Base-by-base conservation (phyloP, 2,888 invertebrate species). In the Ceramica pisi region DNA sequence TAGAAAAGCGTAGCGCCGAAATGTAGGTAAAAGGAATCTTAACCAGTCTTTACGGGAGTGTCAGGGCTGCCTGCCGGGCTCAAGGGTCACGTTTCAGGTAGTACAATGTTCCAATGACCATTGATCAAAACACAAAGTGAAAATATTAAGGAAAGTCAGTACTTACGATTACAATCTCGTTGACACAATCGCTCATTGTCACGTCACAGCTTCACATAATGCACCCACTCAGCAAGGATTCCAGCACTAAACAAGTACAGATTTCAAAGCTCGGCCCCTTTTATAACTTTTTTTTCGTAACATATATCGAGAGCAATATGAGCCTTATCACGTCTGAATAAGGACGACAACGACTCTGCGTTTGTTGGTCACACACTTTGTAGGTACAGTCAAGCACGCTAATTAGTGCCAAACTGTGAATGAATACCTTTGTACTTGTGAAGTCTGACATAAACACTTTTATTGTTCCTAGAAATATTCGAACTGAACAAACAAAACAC, bases 191-290 rank as follows among this genome's bases (percentile, higher is more conserved):
- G 21, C 26, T 57, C 57, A 51, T 38, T 12, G 8, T 19, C 7
- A 56, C n/a, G 8, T 12, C 73, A 66, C 67, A 12, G 14, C 31
- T 44, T n/a, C 50, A 65, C 80, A 46, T 8, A 10, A 19, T 1
- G 0, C 53, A 64, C 67, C 48, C 23, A 64, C 61, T 21, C 63
- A 23, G 10, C n/a, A 14, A 61, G 35, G 26, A 9, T 9, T 23
- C 10, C 76, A 53, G 3, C 44, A 53, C 53, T 19, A 50, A 48
- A 79, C 67, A 76, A 76, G 53, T 53, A 50, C 23, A n/a, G 50
- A 62, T 46, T 57, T 19, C 21, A 35, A 55, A 59, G 21, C 31
- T 8, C n/a, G 51, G 38, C 46, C 19, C 31, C 19, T 56, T 75
- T 57, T 79, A 79, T 76, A 81, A 66, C 19, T 14, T 19, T 2